Evolutionary conservation across 35 echinoderm and acorn worm species (phyloP), one percentile per base, ranked within the genome.

Genomic region (Apostichopus parvimensis): DNA sequence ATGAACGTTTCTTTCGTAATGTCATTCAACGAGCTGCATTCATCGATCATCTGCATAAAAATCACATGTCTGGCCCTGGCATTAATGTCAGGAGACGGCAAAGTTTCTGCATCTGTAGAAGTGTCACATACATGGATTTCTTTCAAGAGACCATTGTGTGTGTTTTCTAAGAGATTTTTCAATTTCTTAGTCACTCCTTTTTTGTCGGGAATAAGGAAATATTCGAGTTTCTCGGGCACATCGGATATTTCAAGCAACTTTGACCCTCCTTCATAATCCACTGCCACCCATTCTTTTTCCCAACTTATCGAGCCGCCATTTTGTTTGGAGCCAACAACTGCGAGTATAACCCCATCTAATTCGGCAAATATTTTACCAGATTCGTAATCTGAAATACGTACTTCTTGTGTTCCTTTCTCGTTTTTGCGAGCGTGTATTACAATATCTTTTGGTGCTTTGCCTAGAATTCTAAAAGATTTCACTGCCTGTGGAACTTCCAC

Each of bases 321-420:
- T 9, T 54, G 15, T 6, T 53, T 80, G 12, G 78, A 28, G 5
- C 78, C 78, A 11, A 80, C 26, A 6, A 14, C 8, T 9, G 5
- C 25, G 15, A 80, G 54, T 28, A 53, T 8, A 80, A 80, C 28
- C 13, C 54, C 34, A 6, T 80, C 25, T 53, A 80, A 6, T 54
- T 80, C 54, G 25, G 78, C 78, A 80, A 80, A 80, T 53, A 80
- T 54, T 80, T 45, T 80, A 6, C 78, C 78, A 24, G 28, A 9
- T 53, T 53, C 28, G 1, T 14, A 0, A 45, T 80, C 23, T 14
- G 25, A 28, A 53, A 80, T 53, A 15, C 8, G 28, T 9, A 80
- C 4, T 12, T 80, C 14, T 6, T 53, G 10, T 5, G 23, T 10
- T 54, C 78, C 78, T 18, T 80, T 54, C 4, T 15, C 6, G 11